A percentile compares a stretch with the other conserved stretches of the same genome.
Evolutionary conservation across 2,113 vertebrate genomes (phyloP).

Genomic region (Hippolais icterina): DNA sequence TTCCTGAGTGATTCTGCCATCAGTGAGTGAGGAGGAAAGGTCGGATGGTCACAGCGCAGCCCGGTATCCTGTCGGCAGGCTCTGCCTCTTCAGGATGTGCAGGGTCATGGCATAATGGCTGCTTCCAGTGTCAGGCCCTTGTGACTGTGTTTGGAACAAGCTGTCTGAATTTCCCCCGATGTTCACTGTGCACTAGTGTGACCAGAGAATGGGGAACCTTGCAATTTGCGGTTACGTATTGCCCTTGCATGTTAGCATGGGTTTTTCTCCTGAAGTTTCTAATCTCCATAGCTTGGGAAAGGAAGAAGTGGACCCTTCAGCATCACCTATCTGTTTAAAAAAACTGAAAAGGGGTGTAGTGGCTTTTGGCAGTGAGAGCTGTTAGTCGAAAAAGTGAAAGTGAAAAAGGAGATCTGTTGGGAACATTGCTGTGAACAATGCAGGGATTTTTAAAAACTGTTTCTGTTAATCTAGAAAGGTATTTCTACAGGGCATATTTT

Average conservation of each 20-base stretch:
- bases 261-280: neutral
- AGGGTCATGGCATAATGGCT: rapidly evolving
- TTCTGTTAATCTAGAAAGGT: neutral
- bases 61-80: neutral
- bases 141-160: neutral
- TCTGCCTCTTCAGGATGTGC: neutral
- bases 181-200: neutral
- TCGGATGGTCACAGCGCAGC: neutral
- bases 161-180: neutral
- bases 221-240: rapidly evolving
- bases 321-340: neutral
- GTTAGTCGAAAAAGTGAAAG: neutral
- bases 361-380: neutral
- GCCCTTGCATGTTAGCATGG: rapidly evolving
- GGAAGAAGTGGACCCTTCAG: neutral
- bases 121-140: neutral
- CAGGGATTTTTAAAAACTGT: neutral
- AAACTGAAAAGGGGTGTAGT: neutral
- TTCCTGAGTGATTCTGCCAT: neutral
- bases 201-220: neutral
- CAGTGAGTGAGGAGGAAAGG: neutral
- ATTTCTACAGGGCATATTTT: neutral
- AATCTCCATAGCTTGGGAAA: neutral
- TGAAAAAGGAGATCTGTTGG: neutral
- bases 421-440: neutral